A percentile compares a stretch with the other conserved stretches of the same genome.
These are phyloP conservation scores for Drosophila anomalipes DNA, from an alignment of 2,888 invertebrate genomes.

Conservation along the genomic window DNA sequence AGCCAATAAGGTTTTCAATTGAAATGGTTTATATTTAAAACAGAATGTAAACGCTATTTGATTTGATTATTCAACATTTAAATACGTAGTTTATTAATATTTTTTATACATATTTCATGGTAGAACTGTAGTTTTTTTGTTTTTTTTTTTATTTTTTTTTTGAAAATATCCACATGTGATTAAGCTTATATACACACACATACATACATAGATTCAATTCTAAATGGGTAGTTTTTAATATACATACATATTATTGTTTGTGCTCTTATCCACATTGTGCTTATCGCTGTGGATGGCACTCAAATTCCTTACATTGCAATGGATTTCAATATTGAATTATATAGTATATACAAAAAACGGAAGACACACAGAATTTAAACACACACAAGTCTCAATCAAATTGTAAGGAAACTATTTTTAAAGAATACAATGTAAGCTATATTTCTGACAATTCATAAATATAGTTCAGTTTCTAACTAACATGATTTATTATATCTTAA, in stretches of 20 bases:
- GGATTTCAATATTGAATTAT: conserved; percentile 36
- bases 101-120: conserved; percentile 29
- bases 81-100: conserved; percentile 56
- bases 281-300: conserved; percentile 51
- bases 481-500: conserved; percentile 20
- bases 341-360: conserved; percentile 41
- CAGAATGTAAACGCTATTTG: conserved; percentile 13
- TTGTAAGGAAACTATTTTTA: conserved; percentile 7
- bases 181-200: conserved; percentile 62
- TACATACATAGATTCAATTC: conserved; percentile 31
- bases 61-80: conserved; percentile 65
- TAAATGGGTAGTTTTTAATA: conserved; percentile 39
- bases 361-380: conserved; percentile 63
- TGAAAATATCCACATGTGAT: conserved; percentile 54
- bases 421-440: background rate
- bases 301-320: conserved; percentile 78
- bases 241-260: conserved; percentile 55
- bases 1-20: conserved; percentile 22
- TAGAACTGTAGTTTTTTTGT: conserved; percentile 20
- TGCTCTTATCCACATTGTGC: conserved; percentile 43
- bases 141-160: background rate
- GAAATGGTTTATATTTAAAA: conserved; percentile 1
- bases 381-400: conserved; percentile 11
- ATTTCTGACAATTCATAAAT: conserved; percentile 18
- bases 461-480: conserved; percentile 36